Percentiles rank a stretch among this genome's conserved stretches.
Conservation (phyloP, 2,797 vertebrate genomes). For the Hyperoplus immaculatus region DNA sequence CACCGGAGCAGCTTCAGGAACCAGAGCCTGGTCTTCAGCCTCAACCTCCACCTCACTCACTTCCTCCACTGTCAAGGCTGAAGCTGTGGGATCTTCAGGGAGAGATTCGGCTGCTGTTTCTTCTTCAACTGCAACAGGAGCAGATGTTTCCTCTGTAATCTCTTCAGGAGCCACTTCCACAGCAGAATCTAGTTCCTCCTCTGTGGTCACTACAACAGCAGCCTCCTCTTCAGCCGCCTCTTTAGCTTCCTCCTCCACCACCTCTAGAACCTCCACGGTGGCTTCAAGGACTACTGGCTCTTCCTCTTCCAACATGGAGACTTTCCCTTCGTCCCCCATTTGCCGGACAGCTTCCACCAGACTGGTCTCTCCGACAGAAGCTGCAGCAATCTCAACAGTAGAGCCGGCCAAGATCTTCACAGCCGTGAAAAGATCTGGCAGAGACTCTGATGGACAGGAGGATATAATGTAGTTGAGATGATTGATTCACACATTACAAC, state of each 20-base stretch:
- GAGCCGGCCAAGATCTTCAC: constrained; percentile 62
- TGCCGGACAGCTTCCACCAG: constrained; percentile 45
- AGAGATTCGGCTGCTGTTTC: neutral
- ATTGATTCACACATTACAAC: neutral
- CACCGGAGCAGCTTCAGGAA: constrained; percentile 11
- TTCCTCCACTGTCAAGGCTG: constrained; percentile 21
- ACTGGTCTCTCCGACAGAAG: constrained; percentile 66
- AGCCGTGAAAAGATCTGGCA: constrained; percentile 63
- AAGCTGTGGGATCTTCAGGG: constrained; percentile 27
- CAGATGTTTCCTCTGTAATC: constrained; percentile 21
- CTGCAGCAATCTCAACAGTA: constrained; percentile 76
- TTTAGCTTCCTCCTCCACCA: neutral
- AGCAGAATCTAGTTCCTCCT: constrained; percentile 37
- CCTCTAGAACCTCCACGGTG: neutral
- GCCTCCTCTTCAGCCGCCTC: constrained; percentile 21
- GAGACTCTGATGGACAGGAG: constrained; percentile 38
- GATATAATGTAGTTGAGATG: constrained; percentile 5
- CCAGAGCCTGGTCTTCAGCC: constrained; percentile 10
- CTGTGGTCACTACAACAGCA: neutral
- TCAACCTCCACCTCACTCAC: constrained; percentile 9
- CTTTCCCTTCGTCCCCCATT: constrained; percentile 36
- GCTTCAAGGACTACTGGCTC: constrained; percentile 20
- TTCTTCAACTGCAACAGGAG: constrained; percentile 16
- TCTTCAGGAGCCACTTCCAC: constrained; percentile 31
- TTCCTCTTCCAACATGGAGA: neutral